Evolutionary conservation across 2,797 vertebrate species (phyloP), one percentile per base, ranked within the genome.

Genomic region (Mycteria americana): DNA sequence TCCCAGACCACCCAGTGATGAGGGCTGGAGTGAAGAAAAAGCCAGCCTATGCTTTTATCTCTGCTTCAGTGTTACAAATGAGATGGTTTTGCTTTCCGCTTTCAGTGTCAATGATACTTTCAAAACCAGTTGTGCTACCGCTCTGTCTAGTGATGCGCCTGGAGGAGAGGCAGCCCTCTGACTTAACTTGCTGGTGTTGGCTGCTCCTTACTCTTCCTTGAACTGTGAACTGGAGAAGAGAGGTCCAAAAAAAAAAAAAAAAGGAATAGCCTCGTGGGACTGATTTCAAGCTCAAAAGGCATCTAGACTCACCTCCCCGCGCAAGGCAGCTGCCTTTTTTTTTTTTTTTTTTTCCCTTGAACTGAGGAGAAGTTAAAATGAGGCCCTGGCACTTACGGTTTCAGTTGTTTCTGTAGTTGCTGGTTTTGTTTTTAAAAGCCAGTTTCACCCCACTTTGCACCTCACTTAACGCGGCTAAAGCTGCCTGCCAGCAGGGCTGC

Each of bases 391-490:
- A 13, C 18, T 39, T 18, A 2, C 4, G 2, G 15, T 39, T 65
- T 25, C 18, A 19, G 37, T 17, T 18, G 21, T 51, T 85, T 39
- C 18, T 17, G 1, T 2, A 21, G 31, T 6, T 30, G 63, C 17
- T 28, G 19, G 7, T 23, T 79, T 41, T 28, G 13, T 5, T 53
- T 82, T 22, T 22, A 30, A 63, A 76, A 23, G 23, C 11, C 18
- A 11, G 1, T 35, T 53, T 39, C 45, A 1, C 4, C 27, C 13
- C 12, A 2, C 30, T 41, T 53, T 3, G 60, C 51, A 4, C 25
- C 13, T 18, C 0, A 0, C 3, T 31, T 37, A 25, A 13, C 0
- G 6, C 18, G 10, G 16, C 37, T 27, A 2, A 8, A 12, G 35
- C 18, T 18, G 27, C 30, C 17, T 0, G 17, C 30, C 33, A 7